Evolutionary conservation across 1,140 invertebrate species (phyloP).

Genomic region (Brachionus koreanus): DNA sequence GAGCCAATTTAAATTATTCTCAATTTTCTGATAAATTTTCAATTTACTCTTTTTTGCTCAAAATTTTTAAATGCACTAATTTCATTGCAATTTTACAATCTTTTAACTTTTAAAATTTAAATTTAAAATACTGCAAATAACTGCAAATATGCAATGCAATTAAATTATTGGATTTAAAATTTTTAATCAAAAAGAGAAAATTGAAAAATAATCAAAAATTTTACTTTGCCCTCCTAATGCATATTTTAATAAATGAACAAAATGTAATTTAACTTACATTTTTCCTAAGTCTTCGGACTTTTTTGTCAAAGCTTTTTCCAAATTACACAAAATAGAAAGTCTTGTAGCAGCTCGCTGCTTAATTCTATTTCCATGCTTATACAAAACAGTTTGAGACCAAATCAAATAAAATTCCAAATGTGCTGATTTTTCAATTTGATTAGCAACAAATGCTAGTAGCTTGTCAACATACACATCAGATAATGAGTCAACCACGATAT

Average conservation of each 20-base stretch:
- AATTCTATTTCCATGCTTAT: conserved; percentile 63
- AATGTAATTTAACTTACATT: conserved; percentile 68
- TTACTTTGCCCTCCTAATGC: no score
- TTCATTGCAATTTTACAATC: no score
- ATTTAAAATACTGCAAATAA: no score
- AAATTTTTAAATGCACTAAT: no score
- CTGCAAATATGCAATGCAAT: no score
- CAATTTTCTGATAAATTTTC: no score
- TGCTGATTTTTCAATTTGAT: conserved; percentile 68
- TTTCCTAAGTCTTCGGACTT: conserved; percentile 76
- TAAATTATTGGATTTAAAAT: no score
- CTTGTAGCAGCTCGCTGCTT: conserved; percentile 57
- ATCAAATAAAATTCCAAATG: conserved; percentile 82
- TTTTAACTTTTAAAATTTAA: no score
- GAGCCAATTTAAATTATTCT: no score
- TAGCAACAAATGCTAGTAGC: conserved; percentile 68
- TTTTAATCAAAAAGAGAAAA: no score
- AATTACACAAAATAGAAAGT: conserved; percentile 66
- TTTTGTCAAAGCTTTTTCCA: conserved; percentile 76
- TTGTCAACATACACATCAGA: conserved; percentile 72
- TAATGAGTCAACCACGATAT: conserved; percentile 68
- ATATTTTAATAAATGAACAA: not conserved
- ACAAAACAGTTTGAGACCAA: conserved; percentile 71
- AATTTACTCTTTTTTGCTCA: no score
- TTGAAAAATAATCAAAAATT: no score